Percentiles rank a stretch among this genome's conserved stretches.
Conservation (phyloP, 2,797 vertebrate species). For the Ctenopoma kingsleyae region DNA sequence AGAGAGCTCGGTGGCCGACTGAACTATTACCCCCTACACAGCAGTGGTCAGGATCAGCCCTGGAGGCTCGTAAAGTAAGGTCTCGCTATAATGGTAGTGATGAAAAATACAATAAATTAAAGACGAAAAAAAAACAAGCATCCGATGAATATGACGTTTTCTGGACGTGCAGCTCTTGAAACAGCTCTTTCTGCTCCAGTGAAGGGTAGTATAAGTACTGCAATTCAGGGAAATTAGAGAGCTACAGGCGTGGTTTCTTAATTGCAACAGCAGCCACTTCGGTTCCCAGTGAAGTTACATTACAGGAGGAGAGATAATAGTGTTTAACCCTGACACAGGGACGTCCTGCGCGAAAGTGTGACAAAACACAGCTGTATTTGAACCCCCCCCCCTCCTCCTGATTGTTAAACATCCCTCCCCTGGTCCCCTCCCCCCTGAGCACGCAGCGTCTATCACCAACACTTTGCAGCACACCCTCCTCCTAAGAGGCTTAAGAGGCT, state of each 20-base stretch:
- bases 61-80: slow-evolving; percentile 21
- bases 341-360: slow-evolving; percentile 65
- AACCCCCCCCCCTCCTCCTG: slow-evolving; percentile 25
- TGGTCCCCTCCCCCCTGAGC: slow-evolving; percentile 40
- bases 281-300: slow-evolving; percentile 28
- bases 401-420: slow-evolving; percentile 45
- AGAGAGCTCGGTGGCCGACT: slow-evolving; percentile 10
- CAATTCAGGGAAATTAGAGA: slow-evolving; percentile 44
- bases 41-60: slow-evolving; percentile 46
- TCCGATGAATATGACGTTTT: slow-evolving; percentile 6
- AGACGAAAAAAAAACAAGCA: not conserved
- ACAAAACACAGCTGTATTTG: slow-evolving; percentile 78
- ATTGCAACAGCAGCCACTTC: slow-evolving; percentile 63
- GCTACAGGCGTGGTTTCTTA: slow-evolving; percentile 73
- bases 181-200: slow-evolving; percentile 7
- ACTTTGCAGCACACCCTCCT: slow-evolving; percentile 2
- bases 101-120: not conserved
- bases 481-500: slow-evolving; percentile 18
- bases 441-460: slow-evolving; percentile 16
- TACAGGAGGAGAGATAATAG: slow-evolving; percentile 44
- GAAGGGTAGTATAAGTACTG: slow-evolving; percentile 46
- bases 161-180: slow-evolving; percentile 7
- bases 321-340: slow-evolving; percentile 53
- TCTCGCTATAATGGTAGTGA: slow-evolving; percentile 74
- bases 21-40: slow-evolving; percentile 33